phyloP scores from a whole-genome alignment of 2,113 vertebrate genomes.

The Callionymus lyra region DNA sequence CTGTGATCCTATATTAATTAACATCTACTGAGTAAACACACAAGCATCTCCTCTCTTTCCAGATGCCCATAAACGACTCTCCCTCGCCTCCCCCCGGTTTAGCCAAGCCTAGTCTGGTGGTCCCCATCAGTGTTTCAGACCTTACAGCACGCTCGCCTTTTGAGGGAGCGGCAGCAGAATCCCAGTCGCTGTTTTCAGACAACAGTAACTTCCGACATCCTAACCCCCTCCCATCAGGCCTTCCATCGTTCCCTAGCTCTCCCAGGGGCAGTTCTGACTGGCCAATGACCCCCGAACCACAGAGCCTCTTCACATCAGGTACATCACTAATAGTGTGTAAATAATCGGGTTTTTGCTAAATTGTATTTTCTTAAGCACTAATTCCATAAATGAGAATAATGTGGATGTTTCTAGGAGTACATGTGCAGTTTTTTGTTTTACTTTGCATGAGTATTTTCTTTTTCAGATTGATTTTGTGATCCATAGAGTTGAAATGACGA shows the following conservation, averaged over 20 bases:
- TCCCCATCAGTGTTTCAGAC: conserved; percentile 90
- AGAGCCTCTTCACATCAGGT: conserved; percentile 99
- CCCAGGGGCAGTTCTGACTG: conserved; percentile 87
- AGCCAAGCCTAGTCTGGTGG: conserved; percentile 85
- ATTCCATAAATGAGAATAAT: too few relatives aligned
- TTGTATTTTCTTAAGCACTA: too few relatives aligned
- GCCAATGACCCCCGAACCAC: conserved; percentile 97
- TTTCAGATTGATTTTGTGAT: too few relatives aligned
- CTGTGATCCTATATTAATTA: neutral
- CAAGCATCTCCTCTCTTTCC: neutral
- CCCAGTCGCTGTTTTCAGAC: conserved; percentile 97
- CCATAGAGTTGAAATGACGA: too few relatives aligned
- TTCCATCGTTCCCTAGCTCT: conserved; percentile 87
- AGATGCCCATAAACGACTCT: conserved; percentile 88
- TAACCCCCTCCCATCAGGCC: conserved; percentile 91
- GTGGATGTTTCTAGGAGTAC: too few relatives aligned
- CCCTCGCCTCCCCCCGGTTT: conserved; percentile 95
- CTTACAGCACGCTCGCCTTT: conserved; percentile 91
- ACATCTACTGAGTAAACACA: neutral
- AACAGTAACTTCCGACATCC: conserved; percentile 94
- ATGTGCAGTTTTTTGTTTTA: too few relatives aligned
- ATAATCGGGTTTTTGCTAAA: too few relatives aligned
- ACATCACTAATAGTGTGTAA: neutral
- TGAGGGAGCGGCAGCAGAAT: conserved; percentile 92
- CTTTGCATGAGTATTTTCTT: too few relatives aligned